phyloP scores from a whole-genome alignment of 2,888 invertebrate genomes.

The Dryomyza anilis region DNA sequence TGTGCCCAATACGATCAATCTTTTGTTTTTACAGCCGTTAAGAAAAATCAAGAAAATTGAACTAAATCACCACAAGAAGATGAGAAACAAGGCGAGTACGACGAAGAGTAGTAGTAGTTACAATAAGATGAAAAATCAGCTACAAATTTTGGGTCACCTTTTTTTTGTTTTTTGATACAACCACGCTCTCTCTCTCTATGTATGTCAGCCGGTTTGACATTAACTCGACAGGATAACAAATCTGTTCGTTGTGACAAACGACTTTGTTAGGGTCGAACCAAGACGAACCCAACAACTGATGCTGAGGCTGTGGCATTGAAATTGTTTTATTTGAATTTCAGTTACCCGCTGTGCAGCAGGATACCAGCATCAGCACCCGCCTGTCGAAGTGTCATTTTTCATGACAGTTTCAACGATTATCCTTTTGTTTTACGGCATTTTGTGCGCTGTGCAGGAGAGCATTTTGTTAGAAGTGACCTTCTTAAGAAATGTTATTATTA shows the following conservation, averaged over 20 bases:
- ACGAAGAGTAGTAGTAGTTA: not conserved
- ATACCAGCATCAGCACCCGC: no score
- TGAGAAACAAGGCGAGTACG: not conserved
- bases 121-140: not conserved
- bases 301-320: not conserved
- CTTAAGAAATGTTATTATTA: not conserved
- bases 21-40: constrained; percentile 19
- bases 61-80: constrained; percentile 4
- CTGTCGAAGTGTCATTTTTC: constrained; percentile 42
- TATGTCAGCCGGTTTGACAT: constrained; percentile 56
- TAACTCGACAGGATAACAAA: constrained; percentile 61
- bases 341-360: not conserved
- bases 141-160: not conserved
- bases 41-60: no score
- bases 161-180: no score
- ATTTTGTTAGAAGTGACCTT: not conserved
- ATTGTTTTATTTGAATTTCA: constrained; percentile 7
- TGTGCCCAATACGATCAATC: constrained; percentile 29
- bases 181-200: no score
- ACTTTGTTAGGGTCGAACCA: constrained; percentile 40
- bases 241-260: constrained; percentile 61
- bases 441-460: not conserved
- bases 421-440: constrained; percentile 17
- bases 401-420: constrained; percentile 42
- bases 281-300: not conserved